phyloP scores from a whole-genome alignment of 2,888 invertebrate genomes.

The Empis stercorea region DNA sequence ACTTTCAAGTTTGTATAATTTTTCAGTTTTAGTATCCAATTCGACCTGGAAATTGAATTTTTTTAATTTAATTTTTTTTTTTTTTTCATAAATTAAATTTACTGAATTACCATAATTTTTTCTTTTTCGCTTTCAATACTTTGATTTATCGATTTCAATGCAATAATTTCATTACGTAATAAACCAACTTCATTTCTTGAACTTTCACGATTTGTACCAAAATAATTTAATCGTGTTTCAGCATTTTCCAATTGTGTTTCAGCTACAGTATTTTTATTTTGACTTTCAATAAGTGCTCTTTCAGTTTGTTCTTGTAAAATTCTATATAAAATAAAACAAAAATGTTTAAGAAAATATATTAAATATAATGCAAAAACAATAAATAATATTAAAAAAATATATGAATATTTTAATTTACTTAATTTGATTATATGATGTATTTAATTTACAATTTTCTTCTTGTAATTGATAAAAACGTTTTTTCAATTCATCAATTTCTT shows the following conservation, averaged over 20 bases:
- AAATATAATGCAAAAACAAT: background rate
- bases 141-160: slow-evolving; percentile 47
- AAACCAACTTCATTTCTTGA: slow-evolving; percentile 46
- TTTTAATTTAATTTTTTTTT: background rate
- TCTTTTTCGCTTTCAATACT: slow-evolving; percentile 62
- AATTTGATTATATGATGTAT: slow-evolving; percentile 43
- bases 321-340: slow-evolving; percentile 34
- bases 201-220: slow-evolving; percentile 46
- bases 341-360: no score
- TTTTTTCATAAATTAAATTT: no score
- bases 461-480: slow-evolving; percentile 40
- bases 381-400: background rate
- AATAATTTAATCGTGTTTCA: slow-evolving; percentile 42
- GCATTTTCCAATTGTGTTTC: slow-evolving; percentile 51
- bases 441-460: slow-evolving; percentile 41
- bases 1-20: slow-evolving; percentile 48
- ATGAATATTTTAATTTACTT: slow-evolving; percentile 35
- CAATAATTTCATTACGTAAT: slow-evolving; percentile 49
- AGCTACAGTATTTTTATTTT: slow-evolving; percentile 48
- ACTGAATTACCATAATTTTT: slow-evolving; percentile 42
- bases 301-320: slow-evolving; percentile 66
- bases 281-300: slow-evolving; percentile 53
- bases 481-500: slow-evolving; percentile 40
- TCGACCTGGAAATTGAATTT: slow-evolving; percentile 37
- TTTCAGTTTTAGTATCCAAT: slow-evolving; percentile 61